Percentiles rank a stretch among this genome's conserved stretches.
phyloP scores from a whole-genome alignment of 2,888 invertebrate genomes.

The Xestia xanthographa region DNA sequence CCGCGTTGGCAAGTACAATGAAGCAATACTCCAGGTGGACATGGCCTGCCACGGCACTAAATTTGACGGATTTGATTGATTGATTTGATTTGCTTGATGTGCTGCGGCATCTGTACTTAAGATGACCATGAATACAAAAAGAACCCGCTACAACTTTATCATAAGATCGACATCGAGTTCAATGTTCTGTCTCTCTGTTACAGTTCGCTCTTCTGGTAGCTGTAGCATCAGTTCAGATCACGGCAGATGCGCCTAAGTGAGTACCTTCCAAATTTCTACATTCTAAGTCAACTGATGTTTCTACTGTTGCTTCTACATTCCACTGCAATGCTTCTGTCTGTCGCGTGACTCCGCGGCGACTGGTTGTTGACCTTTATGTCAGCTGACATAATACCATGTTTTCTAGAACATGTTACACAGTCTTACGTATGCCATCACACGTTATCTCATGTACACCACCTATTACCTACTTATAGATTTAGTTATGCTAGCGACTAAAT shows the following conservation, averaged over 20 bases:
- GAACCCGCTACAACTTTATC: neutral
- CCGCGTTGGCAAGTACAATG: neutral
- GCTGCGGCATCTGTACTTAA: neutral
- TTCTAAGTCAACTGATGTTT: neutral
- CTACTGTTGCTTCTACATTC: neutral
- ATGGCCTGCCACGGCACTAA: neutral
- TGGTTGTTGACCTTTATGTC: conserved; percentile 29
- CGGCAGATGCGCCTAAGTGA: conserved; percentile 88
- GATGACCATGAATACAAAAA: neutral
- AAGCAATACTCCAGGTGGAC: neutral
- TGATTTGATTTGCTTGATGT: too few relatives aligned
- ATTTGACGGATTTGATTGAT: too few relatives aligned
- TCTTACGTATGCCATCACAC: neutral
- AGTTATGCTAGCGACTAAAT: conserved; percentile 41
- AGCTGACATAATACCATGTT: conserved; percentile 23
- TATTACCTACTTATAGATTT: neutral
- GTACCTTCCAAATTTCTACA: conserved; percentile 64
- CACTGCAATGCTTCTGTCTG: neutral
- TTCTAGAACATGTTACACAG: conserved; percentile 1
- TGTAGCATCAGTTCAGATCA: conserved; percentile 80
- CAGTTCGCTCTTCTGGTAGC: conserved; percentile 89
- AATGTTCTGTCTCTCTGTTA: conserved; percentile 71
- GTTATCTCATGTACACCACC: conserved; percentile 2
- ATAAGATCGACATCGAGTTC: conserved; percentile 7
- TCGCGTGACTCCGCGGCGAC: conserved; percentile 12